These are phyloP conservation scores for Drosophila setosimentum DNA, from an alignment of 2,888 invertebrate genomes.

Conservation along the genomic window DNA sequence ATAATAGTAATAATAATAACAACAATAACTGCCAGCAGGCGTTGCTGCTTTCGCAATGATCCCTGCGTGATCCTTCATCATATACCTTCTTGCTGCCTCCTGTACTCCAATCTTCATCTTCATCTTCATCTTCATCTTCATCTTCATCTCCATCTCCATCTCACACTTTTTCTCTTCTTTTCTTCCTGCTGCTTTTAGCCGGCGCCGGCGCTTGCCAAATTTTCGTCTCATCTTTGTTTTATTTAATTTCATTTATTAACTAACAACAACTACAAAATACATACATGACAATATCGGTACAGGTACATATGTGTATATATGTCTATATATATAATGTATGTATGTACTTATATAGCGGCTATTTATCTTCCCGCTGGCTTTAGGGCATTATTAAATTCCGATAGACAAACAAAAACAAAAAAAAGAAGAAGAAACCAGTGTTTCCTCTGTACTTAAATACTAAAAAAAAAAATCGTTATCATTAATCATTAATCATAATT, in stretches of 20 bases:
- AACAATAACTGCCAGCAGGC: slow-evolving; percentile 76
- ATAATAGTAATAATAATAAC: slow-evolving; percentile 59
- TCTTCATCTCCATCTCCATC: background rate
- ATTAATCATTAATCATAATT: slow-evolving; percentile 70
- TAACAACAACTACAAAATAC: slow-evolving; percentile 59
- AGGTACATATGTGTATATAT: slow-evolving; percentile 41
- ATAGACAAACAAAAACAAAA: slow-evolving; percentile 34
- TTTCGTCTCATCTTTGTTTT: slow-evolving; percentile 23
- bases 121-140: background rate
- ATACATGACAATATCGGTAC: slow-evolving; percentile 55
- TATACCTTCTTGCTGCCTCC: slow-evolving; percentile 6
- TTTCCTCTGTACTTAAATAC: slow-evolving; percentile 44
- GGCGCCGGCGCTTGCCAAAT: slow-evolving; percentile 78
- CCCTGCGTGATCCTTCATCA: slow-evolving; percentile 57
- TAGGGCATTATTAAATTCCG: slow-evolving; percentile 50
- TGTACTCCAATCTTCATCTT: background rate
- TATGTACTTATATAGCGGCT: slow-evolving; percentile 41
- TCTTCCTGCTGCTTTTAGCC: slow-evolving; percentile 59
- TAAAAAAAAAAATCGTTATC: slow-evolving; percentile 58
- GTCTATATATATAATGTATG: slow-evolving; percentile 18
- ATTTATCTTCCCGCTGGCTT: slow-evolving; percentile 66
- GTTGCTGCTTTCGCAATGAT: slow-evolving; percentile 50
- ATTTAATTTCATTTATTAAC: slow-evolving; percentile 24
- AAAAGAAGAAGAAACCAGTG: slow-evolving; percentile 17
- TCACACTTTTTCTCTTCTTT: background rate